These are phyloP conservation scores for Mechanitis mazaeus DNA, from an alignment of 2,888 invertebrate species.

Conservation along the genomic window DNA sequence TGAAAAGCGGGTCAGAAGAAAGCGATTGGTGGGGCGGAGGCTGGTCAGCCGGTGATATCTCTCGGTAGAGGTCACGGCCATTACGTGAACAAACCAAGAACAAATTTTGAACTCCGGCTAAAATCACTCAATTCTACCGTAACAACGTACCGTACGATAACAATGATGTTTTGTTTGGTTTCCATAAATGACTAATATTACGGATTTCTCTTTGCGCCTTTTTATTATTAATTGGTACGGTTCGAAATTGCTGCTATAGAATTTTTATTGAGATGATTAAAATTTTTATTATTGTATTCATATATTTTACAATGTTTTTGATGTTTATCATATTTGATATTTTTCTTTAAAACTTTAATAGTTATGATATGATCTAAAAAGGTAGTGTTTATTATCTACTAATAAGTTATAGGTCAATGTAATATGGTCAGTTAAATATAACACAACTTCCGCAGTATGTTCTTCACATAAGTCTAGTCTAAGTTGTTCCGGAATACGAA, in stretches of 20 bases:
- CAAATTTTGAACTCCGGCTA: constrained; percentile 27
- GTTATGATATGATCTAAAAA: too few species aligned
- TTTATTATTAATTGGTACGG: constrained; percentile 46
- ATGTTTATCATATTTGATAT: neutral
- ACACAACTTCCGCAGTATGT: constrained; percentile 23
- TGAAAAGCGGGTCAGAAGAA: constrained; percentile 76
- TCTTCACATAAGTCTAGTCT: constrained; percentile 18
- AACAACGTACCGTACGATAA: constrained; percentile 52
- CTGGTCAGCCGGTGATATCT: constrained; percentile 65
- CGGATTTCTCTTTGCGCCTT: constrained; percentile 58
- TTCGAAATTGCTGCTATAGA: constrained; percentile 20
- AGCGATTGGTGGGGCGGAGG: constrained; percentile 59
- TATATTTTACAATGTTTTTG: neutral
- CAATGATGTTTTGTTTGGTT: constrained; percentile 45
- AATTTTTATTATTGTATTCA: constrained; percentile 10
- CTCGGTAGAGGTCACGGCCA: constrained; percentile 71
- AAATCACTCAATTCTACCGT: constrained; percentile 46
- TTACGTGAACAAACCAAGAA: constrained; percentile 38
- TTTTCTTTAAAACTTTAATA: too few species aligned
- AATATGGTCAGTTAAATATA: constrained; percentile 23
- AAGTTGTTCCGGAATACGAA: constrained; percentile 20
- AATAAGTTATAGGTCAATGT: constrained; percentile 22
- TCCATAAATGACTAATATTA: constrained; percentile 50
- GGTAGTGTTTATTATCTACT: constrained; percentile 11
- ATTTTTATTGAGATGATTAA: constrained; percentile 23